Percentiles rank a stretch among this genome's conserved stretches.
Evolutionary conservation across 2,888 invertebrate genomes (phyloP).

Genomic region (Suillia variegata): DNA sequence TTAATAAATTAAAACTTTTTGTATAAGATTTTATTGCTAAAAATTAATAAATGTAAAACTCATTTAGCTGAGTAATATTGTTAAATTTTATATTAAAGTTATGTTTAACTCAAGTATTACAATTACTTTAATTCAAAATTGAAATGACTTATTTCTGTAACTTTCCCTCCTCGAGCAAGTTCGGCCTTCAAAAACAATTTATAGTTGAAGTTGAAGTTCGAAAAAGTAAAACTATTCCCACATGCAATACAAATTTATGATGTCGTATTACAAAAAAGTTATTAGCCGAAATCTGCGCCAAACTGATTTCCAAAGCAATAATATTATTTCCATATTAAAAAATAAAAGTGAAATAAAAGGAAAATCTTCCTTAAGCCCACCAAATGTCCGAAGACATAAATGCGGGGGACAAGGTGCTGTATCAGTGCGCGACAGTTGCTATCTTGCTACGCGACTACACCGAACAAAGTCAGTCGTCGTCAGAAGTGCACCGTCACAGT

Average conservation of each 20-base stretch:
- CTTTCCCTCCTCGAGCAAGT: no score
- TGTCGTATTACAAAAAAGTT: not conserved
- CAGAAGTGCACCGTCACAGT: not conserved
- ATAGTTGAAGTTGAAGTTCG: no score
- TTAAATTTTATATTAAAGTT: no score
- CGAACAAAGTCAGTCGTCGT: not conserved
- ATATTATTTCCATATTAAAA: constrained; percentile 1
- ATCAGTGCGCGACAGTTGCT: not conserved
- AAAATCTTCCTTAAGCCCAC: not conserved
- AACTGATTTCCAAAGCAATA: not conserved
- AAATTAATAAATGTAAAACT: no score
- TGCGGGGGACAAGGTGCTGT: not conserved
- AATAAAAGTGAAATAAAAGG: not conserved
- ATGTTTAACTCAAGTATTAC: no score
- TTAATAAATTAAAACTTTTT: no score
- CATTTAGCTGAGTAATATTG: no score
- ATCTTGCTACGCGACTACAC: no score
- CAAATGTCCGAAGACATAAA: not conserved
- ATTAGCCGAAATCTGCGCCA: not conserved
- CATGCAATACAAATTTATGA: not conserved
- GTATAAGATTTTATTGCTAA: no score
- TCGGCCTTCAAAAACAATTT: no score
- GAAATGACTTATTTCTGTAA: no score
- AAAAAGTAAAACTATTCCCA: not conserved
- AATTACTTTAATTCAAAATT: no score